Evolutionary conservation across 92 coral and sea anemone species (phyloP).

Genomic region (Siderastrea siderea): DNA sequence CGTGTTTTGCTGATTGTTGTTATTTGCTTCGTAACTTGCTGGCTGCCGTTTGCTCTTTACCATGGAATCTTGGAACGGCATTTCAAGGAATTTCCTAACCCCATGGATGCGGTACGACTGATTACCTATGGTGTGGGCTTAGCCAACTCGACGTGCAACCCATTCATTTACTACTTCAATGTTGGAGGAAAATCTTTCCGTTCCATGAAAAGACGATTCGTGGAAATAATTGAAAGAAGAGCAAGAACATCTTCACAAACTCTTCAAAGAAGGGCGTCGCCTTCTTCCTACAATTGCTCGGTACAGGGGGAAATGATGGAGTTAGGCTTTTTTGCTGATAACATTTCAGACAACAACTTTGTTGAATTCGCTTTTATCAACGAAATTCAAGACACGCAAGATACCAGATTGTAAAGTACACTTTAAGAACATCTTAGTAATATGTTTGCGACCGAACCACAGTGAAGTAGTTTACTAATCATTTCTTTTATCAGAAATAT

Average conservation of each 20-base stretch:
- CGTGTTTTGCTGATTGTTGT: too few relatives aligned
- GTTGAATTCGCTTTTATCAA: not conserved
- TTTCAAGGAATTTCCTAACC: too few relatives aligned
- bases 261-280: not conserved
- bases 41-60: too few relatives aligned
- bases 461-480: too few relatives aligned
- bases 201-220: not conserved
- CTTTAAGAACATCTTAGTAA: too few relatives aligned
- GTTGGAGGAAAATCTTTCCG: not conserved
- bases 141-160: too few relatives aligned
- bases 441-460: too few relatives aligned
- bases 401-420: not conserved
- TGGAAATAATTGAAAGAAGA: not conserved
- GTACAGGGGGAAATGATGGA: not conserved
- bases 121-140: too few relatives aligned
- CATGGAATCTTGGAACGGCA: too few relatives aligned
- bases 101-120: too few relatives aligned
- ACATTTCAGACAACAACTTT: not conserved
- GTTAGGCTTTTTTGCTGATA: not conserved
- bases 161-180: not conserved
- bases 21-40: too few relatives aligned
- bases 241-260: not conserved
- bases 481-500: too few relatives aligned
- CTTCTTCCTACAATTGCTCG: not conserved
- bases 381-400: not conserved